Percentiles rank a stretch among this genome's conserved stretches.
Conservation (phyloP, 2,888 invertebrate species). For the Xylophagus ater region DNA sequence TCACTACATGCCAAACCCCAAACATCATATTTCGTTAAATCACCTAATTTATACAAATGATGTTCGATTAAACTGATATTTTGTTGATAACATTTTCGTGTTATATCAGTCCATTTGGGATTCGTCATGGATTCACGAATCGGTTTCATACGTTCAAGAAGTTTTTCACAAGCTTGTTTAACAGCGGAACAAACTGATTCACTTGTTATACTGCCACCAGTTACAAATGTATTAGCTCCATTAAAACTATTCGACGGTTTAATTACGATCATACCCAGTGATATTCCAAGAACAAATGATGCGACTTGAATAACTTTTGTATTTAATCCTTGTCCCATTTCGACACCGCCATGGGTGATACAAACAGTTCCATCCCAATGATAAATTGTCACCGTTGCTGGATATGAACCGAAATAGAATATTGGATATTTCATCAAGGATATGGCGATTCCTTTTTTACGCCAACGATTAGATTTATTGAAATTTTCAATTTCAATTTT, state of each 20-base stretch:
- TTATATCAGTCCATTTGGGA: conserved; percentile 17
- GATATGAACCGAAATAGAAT: conserved; percentile 38
- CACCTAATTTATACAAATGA: conserved; percentile 28
- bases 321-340: conserved; percentile 72
- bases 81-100: conserved; percentile 16
- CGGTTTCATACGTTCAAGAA: conserved; percentile 13
- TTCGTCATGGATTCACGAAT: conserved; percentile 11
- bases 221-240: conserved; percentile 49
- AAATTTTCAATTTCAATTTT: conserved; percentile 43
- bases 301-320: conserved; percentile 65
- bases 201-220: conserved; percentile 57
- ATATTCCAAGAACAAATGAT: conserved; percentile 54
- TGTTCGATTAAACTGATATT: conserved; percentile 22
- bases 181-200: conserved; percentile 44
- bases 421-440: conserved; percentile 53
- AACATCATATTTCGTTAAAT: conserved; percentile 45
- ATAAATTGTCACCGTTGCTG: conserved; percentile 50
- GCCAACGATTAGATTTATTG: conserved; percentile 60
- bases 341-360: conserved; percentile 55
- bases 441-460: conserved; percentile 54
- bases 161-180: conserved; percentile 14
- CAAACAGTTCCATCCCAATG: conserved; percentile 58
- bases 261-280: conserved; percentile 50
- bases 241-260: conserved; percentile 50
- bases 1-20: conserved; percentile 52